These are phyloP conservation scores for Phaethon lepturus DNA, from an alignment of 2,113 vertebrate genomes.

Conservation along the genomic window DNA sequence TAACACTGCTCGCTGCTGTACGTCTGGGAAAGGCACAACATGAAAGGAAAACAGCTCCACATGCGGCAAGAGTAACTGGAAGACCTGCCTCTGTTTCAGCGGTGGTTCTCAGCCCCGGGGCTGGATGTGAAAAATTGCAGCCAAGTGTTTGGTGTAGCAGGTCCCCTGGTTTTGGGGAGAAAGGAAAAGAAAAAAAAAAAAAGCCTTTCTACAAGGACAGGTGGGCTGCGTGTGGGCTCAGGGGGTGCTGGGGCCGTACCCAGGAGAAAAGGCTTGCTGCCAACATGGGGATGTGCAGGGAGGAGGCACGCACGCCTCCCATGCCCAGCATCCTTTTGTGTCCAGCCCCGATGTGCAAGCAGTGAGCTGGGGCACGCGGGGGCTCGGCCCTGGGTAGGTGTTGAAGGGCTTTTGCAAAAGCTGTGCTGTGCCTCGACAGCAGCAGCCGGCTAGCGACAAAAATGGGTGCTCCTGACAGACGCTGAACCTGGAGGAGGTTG, in stretches of 20 bases:
- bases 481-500: background rate
- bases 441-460: background rate
- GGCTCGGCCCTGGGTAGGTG: accelerated
- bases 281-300: accelerated
- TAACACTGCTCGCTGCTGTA: background rate
- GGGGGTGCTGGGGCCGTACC: accelerated
- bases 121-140: background rate
- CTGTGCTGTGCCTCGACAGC: accelerated
- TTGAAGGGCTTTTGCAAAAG: background rate
- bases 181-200: too few relatives aligned
- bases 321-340: background rate
- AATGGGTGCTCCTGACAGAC: background rate
- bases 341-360: accelerated
- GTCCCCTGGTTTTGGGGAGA: background rate
- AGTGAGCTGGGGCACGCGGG: accelerated
- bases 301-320: accelerated
- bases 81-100: background rate
- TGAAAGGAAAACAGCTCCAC: background rate
- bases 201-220: background rate
- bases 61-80: background rate
- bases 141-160: background rate
- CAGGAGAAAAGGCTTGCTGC: background rate
- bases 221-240: background rate
- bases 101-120: background rate
- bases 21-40: background rate